phyloP scores from a whole-genome alignment of 53 echinoderm and acorn worm genomes.

The Luidia sarsii region DNA sequence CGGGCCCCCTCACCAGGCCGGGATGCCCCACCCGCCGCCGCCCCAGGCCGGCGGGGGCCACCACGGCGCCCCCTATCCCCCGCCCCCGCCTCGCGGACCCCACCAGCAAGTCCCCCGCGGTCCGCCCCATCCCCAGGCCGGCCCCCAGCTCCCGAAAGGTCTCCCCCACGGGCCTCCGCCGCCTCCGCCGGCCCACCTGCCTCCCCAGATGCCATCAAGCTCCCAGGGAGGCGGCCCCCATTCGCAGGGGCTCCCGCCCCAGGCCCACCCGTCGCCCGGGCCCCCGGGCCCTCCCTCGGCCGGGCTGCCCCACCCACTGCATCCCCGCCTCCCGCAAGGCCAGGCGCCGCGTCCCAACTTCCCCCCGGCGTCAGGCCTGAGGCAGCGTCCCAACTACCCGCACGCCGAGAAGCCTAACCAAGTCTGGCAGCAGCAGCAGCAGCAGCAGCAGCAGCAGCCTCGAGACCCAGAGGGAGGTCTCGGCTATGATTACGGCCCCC shows the following conservation, averaged over 20 bases:
- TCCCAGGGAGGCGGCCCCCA: slow-evolving; percentile 20
- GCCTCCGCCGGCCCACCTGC: not conserved
- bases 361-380: slow-evolving; percentile 17
- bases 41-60: slow-evolving; percentile 19
- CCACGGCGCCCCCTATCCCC: slow-evolving; percentile 50
- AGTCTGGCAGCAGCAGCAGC: slow-evolving; percentile 16
- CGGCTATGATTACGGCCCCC: slow-evolving; percentile 18
- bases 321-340: slow-evolving; percentile 64
- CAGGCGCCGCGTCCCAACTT: slow-evolving; percentile 51
- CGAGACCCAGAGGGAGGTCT: not conserved
- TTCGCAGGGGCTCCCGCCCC: slow-evolving; percentile 45
- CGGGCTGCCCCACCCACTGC: slow-evolving; percentile 34
- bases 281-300: slow-evolving; percentile 38
- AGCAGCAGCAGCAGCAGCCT: slow-evolving; percentile 31
- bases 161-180: slow-evolving; percentile 28
- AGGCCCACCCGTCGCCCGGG: slow-evolving; percentile 46
- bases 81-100: slow-evolving; percentile 57
- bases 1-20: slow-evolving; percentile 51
- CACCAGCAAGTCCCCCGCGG: slow-evolving; percentile 48
- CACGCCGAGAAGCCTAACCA: slow-evolving; percentile 5
- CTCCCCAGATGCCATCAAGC: slow-evolving; percentile 46
- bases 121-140: slow-evolving; percentile 29
- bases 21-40: slow-evolving; percentile 40
- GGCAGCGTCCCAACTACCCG: slow-evolving; percentile 20
- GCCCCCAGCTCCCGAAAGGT: slow-evolving; percentile 53